A percentile compares a stretch with the other conserved stretches of the same genome.
phyloP scores from a whole-genome alignment of 2,888 invertebrate genomes.

The Rhagonycha fulva region DNA sequence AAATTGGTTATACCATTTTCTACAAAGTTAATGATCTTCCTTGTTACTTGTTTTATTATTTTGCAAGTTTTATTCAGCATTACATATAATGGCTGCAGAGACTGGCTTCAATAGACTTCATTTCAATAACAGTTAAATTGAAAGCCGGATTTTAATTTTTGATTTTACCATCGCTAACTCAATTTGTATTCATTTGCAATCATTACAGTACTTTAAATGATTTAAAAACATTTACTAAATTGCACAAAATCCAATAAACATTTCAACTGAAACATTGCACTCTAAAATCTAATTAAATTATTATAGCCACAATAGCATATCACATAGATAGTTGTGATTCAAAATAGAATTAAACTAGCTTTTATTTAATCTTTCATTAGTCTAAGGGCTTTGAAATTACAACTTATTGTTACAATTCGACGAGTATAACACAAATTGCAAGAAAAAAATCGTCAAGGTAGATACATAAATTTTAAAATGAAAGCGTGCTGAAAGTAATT shows the following conservation, averaged over 20 bases:
- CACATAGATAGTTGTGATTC: not conserved
- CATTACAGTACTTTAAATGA: not conserved
- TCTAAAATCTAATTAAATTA: not conserved
- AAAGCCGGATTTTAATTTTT: not conserved
- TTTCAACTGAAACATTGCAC: not conserved
- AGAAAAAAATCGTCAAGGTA: not conserved
- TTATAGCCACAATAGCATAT: not conserved
- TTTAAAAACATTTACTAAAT: not conserved
- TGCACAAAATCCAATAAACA: not conserved
- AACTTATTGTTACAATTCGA: not conserved
- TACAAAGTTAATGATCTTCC: constrained; percentile 18
- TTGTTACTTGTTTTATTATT: not conserved
- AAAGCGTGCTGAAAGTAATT: not conserved
- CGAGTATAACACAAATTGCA: not conserved
- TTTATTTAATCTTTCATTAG: not conserved
- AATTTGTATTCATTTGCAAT: not conserved
- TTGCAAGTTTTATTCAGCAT: not conserved
- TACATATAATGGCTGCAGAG: not conserved
- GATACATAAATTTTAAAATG: not conserved
- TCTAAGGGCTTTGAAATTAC: not conserved
- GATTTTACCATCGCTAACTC: not conserved
- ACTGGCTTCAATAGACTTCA: not conserved
- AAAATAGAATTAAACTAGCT: not conserved
- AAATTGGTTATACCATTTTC: constrained; percentile 9
- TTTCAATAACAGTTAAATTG: not conserved